Evolutionary conservation across 2,797 vertebrate species (phyloP).

Genomic region (Numenius phaeopus): DNA sequence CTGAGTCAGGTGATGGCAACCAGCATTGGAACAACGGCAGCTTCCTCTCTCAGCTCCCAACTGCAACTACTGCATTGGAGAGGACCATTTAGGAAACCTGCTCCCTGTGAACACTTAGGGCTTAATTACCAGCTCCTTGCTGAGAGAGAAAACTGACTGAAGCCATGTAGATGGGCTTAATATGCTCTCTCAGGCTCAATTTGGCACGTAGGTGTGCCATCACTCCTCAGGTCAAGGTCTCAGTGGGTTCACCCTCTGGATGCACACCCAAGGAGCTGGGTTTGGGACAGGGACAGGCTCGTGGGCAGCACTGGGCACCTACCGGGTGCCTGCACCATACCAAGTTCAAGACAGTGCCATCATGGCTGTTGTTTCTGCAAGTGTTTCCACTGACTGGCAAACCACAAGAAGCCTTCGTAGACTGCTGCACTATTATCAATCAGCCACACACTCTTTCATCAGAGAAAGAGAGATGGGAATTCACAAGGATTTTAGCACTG

Average conservation of each 20-base stretch:
- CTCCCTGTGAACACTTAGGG: background rate
- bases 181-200: background rate
- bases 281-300: background rate
- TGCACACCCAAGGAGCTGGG: fast-evolving
- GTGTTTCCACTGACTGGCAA: background rate
- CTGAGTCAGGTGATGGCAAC: background rate
- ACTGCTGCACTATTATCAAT: background rate
- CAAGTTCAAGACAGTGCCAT: background rate
- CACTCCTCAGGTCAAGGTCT: background rate
- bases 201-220: fast-evolving
- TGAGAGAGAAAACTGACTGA: background rate
- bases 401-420: background rate
- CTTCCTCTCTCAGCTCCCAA: background rate
- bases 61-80: background rate
- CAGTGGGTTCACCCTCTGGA: background rate
- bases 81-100: background rate
- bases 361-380: background rate
- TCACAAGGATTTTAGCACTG: background rate
- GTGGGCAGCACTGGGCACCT: background rate
- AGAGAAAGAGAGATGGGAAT: background rate
- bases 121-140: background rate
- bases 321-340: background rate
- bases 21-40: fast-evolving
- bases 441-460: background rate
- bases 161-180: background rate